These are phyloP conservation scores for Drosophila setifemur DNA, from an alignment of 1,140 invertebrate species.

Conservation along the genomic window DNA sequence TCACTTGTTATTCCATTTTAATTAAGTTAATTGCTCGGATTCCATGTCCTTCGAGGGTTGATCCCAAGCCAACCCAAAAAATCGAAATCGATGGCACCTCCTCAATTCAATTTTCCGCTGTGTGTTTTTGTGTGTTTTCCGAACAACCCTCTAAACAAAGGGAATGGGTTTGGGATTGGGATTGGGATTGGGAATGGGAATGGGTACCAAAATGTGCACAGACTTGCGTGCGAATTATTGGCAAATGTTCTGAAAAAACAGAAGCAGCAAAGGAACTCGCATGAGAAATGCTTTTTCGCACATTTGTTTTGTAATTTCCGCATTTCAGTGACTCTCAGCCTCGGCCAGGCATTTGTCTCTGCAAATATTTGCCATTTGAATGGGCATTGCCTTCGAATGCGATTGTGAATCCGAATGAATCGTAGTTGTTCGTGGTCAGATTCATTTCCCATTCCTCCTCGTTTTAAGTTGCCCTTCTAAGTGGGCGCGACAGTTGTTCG, in stretches of 20 bases:
- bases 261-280: conserved; percentile 18
- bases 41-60: conserved; percentile 60
- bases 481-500: conserved; percentile 66
- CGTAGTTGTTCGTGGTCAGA: neutral
- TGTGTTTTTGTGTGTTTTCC: no score
- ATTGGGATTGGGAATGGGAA: no score
- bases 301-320: conserved; percentile 71
- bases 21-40: conserved; percentile 80
- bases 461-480: conserved; percentile 6
- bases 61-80: conserved; percentile 10
- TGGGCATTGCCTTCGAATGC: conserved; percentile 41
- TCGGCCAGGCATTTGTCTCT: conserved; percentile 55
- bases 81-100: conserved; percentile 57
- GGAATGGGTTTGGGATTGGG: no score
- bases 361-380: conserved; percentile 79
- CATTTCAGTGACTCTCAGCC: conserved; percentile 34
- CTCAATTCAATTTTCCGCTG: no score
- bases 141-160: conserved; percentile 42
- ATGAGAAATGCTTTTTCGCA: conserved; percentile 58
- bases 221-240: conserved; percentile 72
- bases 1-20: conserved; percentile 81
- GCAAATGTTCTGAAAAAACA: conserved; percentile 64
- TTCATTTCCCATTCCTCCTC: neutral
- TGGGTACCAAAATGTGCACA: conserved; percentile 60
- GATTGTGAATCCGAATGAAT: neutral